Base-by-base conservation (phyloP, 2,888 invertebrate species). In the Clepsis dumicolana region DNA sequence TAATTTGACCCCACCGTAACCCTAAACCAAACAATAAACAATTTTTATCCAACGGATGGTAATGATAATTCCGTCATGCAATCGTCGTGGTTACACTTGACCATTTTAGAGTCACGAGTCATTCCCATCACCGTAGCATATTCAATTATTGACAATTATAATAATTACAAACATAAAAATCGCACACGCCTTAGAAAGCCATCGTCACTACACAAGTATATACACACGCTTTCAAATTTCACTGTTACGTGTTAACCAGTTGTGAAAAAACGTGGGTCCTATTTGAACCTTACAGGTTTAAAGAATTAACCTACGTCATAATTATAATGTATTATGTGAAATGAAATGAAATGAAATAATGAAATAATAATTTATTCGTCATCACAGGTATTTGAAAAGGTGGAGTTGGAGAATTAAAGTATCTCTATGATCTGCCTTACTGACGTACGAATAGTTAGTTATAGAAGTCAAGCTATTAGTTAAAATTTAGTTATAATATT, bases 151-250 rank as follows among this genome's bases (percentile, higher is more conserved):
- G 65, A 65, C 71, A 73, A 71, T 71, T 71, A 71, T 70, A 66
- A 64, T 59, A 65, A 64, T 56, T 59, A 69, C 64, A 54, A 64
- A 60, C 64, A 66, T 72, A 65, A 62, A 52, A 69, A 68, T 67
- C 67, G 61, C 67, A 57, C 63, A 61, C 73, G 21, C 44, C 65
- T 65, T 72, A 73, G 75, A 76, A 74, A 75, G 75, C 65, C 65
- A 70, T 72, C 72, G 65, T 65, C 64, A 74, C 32, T 78, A 70
- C 64, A 71, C 71, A 68, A 70, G 44, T 61, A 73, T 61, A 73
- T 67, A 75, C 72, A 73, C 72, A 61, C 74, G 77, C 81, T 82
- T 82, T 82, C 81, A 74, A 80, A 80, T 84, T 82, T 83, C 82
- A 78, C 82, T 75, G 65, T 63, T 72, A 77, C 82, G 79, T 76